Evolutionary conservation across 2,113 vertebrate genomes (phyloP), one percentile per base, ranked within the genome.

Genomic region (Limnothrissa miodon): DNA sequence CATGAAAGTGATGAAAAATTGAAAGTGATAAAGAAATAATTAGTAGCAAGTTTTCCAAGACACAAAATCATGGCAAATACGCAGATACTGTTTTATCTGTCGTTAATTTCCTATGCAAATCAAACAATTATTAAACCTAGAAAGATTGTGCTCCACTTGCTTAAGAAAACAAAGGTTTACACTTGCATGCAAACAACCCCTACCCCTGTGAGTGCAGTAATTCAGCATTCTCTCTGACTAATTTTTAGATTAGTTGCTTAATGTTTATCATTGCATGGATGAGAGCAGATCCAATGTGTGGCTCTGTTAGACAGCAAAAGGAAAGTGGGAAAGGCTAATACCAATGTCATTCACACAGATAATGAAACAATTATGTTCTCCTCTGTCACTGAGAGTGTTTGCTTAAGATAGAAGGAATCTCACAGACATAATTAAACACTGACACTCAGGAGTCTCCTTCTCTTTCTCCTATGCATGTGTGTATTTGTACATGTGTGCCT

Each of bases 161-260:
- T n/a, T n/a, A n/a, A n/a, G n/a, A n/a, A n/a, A n/a, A n/a, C n/a
- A n/a, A n/a, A n/a, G n/a, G n/a, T n/a, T n/a, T n/a, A n/a, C n/a
- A n/a, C 59, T 42, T 45, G 4, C 45, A 4, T 56, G 51, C 5
- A 56, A 21, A 56, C 51, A 56, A 6, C 19, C 19, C 19, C 19
- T 4, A 23, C 23, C n/a, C 33, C 25, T 25, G 1, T 66, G 85
- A 23, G 80, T 44, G 82, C 45, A 86, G 88, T 86, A 90, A 86
- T 83, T 88, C 87, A 42, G 42, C 42, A 42, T 42, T 42, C 86
- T 87, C 87, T 85, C 92, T 92, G 87, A 91, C 87, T 90, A 87
- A 89, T 88, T 93, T n/a, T 92, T 91, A 89, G 89, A 95, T 95
- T 93, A 95, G 91, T 87, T 89, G 87, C 94, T 93, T 95, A 95